Base-by-base conservation (phyloP, 2,888 invertebrate genomes). In the Epinotia bilunana region DNA sequence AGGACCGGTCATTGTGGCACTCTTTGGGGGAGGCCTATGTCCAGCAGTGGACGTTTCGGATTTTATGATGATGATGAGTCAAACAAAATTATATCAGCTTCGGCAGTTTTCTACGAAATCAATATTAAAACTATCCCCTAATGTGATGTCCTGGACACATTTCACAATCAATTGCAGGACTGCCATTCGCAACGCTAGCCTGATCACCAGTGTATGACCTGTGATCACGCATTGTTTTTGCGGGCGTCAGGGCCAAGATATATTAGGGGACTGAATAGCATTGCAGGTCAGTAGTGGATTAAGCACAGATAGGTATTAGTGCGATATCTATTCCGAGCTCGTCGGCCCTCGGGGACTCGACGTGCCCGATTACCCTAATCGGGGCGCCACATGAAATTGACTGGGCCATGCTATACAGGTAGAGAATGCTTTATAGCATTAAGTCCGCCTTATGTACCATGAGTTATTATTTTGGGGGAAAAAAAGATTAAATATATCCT, bases 281-380 rank as follows among this genome's bases (percentile, higher is more conserved):
- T 12, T 3, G 12, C 49, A 49, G 49, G 49, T n/a, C n/a, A 7
- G 53, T n/a, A 53, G n/a, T 53, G 53, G 53, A 53, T 53, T 53
- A 53, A n/a, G 53, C 53, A 53, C 53, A 53, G 33, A 61, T n/a
- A 53, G 33, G 33, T n/a, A 58, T 72, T 72, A 64, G 28, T 53
- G 55, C n/a, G 33, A 46, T 67, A 73, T 73, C 65, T 73, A 73
- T 73, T 73, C 73, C 39, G 53, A 11, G 20, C 73, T 53, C 73
- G 73, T 73, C 39, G 49, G 60, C n/a, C 60, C 71, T 63, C 55
- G 20, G 64, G 72, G 60, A 49, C 18, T 60, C 39, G 18, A 73
- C 73, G 73, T 67, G 73, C 49, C 49, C 65, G 53, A 67, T 73
- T 73, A 67, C 28, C 46, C 58, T 73, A 73, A 72, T 72, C 58